Evolutionary conservation across 2,113 vertebrate genomes (phyloP), one percentile per base, ranked within the genome.

Genomic region (Sinocyclocheilus grahami): DNA sequence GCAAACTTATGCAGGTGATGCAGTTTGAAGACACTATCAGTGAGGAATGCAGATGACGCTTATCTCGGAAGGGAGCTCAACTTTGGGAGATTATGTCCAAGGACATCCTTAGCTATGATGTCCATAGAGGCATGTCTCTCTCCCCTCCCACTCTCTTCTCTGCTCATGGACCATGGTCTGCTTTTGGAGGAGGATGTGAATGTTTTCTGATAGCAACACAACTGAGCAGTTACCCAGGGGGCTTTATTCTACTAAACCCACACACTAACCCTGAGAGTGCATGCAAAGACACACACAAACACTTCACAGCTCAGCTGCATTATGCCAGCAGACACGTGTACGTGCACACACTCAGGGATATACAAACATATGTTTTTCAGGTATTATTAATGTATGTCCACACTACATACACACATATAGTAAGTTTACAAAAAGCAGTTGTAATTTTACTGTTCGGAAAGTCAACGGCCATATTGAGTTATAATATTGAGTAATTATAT

Each of bases 41-140:
- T 53, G 69, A 58, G 51, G 82, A 84, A 84, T 74, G 82, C 82
- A 58, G 69, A 74, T 84, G 74, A 60, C 20, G 12, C 4, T 39
- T 16, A 74, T 74, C 48, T 18, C 22, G 27, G 67, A 74, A 83
- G 51, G 20, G 69, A 83, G 82, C 82, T 83, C 30, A 75, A 42
- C 82, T 84, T 37, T 27, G 11, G 24, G 48, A 60, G 67, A 74
- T 83, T 74, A 58, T 27, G 69, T 58, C 69, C 82, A 84, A 75
- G 82, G 82, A 75, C 51, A 84, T 39, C 8, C 51, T 18, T 60
- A 24, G 51, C 82, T 83, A 27, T 82, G 62, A 67, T 67, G 79
- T 72, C 82, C 82, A 72, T 20, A 82, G 48, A 72, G 82, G 30
- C 46, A 48, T 14, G 60, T 27, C 62, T 82, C 22, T 62, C 39